These are phyloP conservation scores for Spisula subtruncata DNA, from an alignment of 2,888 invertebrate species.

Conservation along the genomic window DNA sequence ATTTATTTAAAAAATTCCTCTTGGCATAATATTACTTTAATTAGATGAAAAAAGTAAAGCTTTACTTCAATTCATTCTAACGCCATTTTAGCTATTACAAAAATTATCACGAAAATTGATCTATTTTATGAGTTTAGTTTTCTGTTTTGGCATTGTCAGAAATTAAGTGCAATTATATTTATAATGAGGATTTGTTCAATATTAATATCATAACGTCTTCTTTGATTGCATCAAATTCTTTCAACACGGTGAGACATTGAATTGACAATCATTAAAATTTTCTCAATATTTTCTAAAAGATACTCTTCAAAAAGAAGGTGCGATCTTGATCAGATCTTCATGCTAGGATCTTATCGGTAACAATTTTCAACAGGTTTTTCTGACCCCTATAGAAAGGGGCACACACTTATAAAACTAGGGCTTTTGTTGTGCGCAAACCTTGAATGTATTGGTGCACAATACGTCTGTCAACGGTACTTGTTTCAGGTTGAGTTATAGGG, in stretches of 20 bases:
- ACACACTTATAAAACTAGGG: slow-evolving; percentile 54
- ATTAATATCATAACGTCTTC: background rate
- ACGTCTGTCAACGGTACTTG: slow-evolving; percentile 53
- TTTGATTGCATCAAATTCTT: slow-evolving; percentile 17
- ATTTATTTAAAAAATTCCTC: slow-evolving; percentile 6
- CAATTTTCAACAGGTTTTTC: slow-evolving; percentile 33
- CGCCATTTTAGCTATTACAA: background rate
- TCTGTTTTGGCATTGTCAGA: background rate
- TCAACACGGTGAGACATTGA: slow-evolving; percentile 12
- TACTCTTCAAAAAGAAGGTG: slow-evolving; percentile 2
- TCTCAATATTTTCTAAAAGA: background rate
- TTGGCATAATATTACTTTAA: background rate
- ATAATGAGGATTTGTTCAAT: slow-evolving; percentile 26
- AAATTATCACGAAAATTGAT: slow-evolving; percentile 18
- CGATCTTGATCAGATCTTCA: background rate
- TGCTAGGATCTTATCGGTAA: slow-evolving; percentile 39
- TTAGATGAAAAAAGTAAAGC: background rate
- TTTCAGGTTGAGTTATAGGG: slow-evolving; percentile 41
- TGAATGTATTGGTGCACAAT: slow-evolving; percentile 40
- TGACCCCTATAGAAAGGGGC: slow-evolving; percentile 47
- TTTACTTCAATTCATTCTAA: background rate
- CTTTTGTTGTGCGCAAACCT: slow-evolving; percentile 51
- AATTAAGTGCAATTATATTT: slow-evolving; percentile 16
- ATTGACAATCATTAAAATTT: background rate
- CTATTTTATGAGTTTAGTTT: background rate